Evolutionary conservation across 2,888 invertebrate genomes (phyloP), one percentile per base, ranked within the genome.

Genomic region (Papilio gigon): DNA sequence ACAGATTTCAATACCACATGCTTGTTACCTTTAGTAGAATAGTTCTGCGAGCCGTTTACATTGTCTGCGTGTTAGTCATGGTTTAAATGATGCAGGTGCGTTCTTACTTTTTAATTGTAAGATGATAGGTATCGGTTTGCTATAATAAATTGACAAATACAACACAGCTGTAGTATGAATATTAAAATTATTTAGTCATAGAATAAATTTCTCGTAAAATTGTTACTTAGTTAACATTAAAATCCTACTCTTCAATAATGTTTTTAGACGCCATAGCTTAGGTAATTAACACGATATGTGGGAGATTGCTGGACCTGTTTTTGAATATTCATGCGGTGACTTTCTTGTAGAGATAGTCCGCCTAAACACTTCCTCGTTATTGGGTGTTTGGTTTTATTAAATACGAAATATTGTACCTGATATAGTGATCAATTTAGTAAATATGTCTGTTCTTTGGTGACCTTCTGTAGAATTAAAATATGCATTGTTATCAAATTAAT

Each of bases 261-360:
- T 50, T 50, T 20, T 25, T 25, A 27, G 20, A 25, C 27, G 27
- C 22, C 25, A 14, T 25, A 6, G 25, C 25, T 50, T 4, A 25
- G 56, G 27, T 65, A 40, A 56, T 65, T 56, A 56, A 37, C 40
- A 56, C 53, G 53, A 20, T 40, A 56, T 33, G 33, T 22, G 22
- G 2, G 9, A 65, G 27, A 40, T 65, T 20, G 20, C 25, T 25
- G 20, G 12, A 8, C 56, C n/a, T 42, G 14, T 30, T 44, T 27
- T 65, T 56, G 58, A 65, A 65, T 56, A 65, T 65, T 65, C 56
- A 65, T 58, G 40, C 33, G 12, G 4, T 12, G 20, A 65, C 53
- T 58, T 58, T 58, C 40, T 65, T 58, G 33, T 30, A 20, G 11
- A n/a, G 47, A 56, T 65, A 65, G 22, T 42, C 27, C 58, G 42